Base-by-base conservation (phyloP, 1,140 invertebrate genomes). In the Ips typographus region DNA sequence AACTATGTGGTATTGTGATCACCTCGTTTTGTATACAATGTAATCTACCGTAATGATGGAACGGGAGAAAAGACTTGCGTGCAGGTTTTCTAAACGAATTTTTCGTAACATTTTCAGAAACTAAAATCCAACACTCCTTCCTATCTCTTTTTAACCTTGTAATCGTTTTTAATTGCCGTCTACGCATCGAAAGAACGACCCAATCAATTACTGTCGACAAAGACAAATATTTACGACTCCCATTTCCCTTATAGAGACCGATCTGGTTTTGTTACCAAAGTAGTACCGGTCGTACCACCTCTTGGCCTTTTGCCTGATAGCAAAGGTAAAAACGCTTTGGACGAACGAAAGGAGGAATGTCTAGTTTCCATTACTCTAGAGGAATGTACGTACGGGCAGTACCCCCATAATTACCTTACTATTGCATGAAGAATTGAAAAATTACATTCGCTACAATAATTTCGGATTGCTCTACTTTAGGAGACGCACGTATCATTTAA, bases 171-270 rank as follows among this genome's bases (percentile, higher is more conserved):
- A 61, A 61, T 61, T 61, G 59, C 59, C 59, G 3, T 4, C 39
- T 59, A 59, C 57, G 57, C 57, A 59, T 59, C 38, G 39, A 53
- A 53, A 37, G 40, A 65, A 53, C 51, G 62, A 55, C 60, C 60
- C 47, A 63, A 63, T 65, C 62, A 65, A 65, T 65, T 65, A 65
- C 39, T 55, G 62, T 65, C 62, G 39, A 61, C 62, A 37, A 41
- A 49, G 62, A 65, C 62, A 65, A 65, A 65, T 65, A 55, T 65
- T 65, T 65, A 65, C 62, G 51, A 65, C 62, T 55, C 6, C 7
- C 62, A 42, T 53, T 55, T 55, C 40, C 40, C 51, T 43, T 65
- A 55, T 52, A 42, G 62, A 53, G 62, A 61, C 7, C 44, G 62
- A 65, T 65, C 62, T 65, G 62, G 62, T 65, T 65, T 43, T 59